These are phyloP conservation scores for Ceriagrion tenellum DNA, from an alignment of 2,888 invertebrate species.

Conservation along the genomic window DNA sequence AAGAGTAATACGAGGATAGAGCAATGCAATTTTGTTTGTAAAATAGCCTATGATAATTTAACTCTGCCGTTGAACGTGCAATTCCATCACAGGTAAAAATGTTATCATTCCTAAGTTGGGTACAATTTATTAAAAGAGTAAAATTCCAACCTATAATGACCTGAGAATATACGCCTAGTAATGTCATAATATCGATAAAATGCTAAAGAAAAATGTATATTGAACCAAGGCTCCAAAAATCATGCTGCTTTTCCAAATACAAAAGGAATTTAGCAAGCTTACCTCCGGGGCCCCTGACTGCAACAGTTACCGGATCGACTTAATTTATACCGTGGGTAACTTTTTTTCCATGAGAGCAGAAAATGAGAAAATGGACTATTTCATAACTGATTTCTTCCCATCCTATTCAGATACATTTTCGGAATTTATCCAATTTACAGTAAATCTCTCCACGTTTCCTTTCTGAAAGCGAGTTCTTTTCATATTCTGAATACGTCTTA, in stretches of 20 bases:
- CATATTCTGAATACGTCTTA: constrained; percentile 48
- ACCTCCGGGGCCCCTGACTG: not conserved
- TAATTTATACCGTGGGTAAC: not conserved
- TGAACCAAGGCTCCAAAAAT: not conserved
- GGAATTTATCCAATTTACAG: constrained; percentile 42
- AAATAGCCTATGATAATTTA: no score
- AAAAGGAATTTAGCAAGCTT: not conserved
- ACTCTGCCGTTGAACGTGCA: no score
- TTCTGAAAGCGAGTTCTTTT: constrained; percentile 53
- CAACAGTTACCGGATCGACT: not conserved
- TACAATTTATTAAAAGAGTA: no score
- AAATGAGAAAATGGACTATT: not conserved
- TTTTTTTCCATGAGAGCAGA: not conserved
- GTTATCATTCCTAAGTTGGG: no score
- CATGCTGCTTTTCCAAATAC: not conserved
- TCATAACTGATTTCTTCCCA: constrained; percentile 3
- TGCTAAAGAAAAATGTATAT: not conserved
- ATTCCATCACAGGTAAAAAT: no score
- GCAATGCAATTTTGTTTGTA: no score
- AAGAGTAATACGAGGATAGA: no score
- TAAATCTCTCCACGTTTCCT: constrained; percentile 46
- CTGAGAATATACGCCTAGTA: not conserved
- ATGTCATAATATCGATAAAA: not conserved
- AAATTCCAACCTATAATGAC: not conserved
- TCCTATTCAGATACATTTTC: constrained; percentile 29